A percentile compares a stretch with the other conserved stretches of the same genome.
Evolutionary conservation across 2,113 vertebrate species (phyloP).

Genomic region (Furnarius figulus): DNA sequence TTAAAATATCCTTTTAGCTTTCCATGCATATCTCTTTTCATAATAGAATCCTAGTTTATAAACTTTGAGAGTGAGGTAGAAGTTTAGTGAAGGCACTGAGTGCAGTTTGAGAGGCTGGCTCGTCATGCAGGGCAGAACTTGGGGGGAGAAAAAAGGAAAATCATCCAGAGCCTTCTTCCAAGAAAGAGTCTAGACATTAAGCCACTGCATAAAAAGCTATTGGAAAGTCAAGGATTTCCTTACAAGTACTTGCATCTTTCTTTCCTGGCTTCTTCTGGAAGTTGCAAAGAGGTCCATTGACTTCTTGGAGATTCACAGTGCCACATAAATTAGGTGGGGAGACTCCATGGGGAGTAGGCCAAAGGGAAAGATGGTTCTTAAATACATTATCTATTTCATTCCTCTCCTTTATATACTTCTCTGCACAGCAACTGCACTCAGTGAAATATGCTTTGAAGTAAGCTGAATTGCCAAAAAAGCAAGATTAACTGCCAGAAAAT

Average conservation of each 20-base stretch:
- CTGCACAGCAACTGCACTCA: background rate
- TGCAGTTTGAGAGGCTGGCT: background rate
- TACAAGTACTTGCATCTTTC: constrained; percentile 57
- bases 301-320: background rate
- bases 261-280: constrained; percentile 49
- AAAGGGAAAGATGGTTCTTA: background rate
- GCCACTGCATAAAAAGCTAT: constrained; percentile 5
- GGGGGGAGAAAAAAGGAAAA: background rate
- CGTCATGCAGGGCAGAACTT: background rate
- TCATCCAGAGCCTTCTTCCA: constrained; percentile 20
- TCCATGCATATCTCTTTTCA: background rate
- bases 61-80: background rate
- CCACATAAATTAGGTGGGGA: constrained; percentile 25
- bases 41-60: background rate
- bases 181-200: constrained; percentile 57
- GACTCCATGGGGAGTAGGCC: background rate
- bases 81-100: background rate
- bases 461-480: background rate
- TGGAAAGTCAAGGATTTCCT: constrained; percentile 51
- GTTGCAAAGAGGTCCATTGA: background rate
- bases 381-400: constrained; percentile 6
- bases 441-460: constrained; percentile 21
- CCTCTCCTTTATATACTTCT: background rate
- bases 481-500: constrained; percentile 4
- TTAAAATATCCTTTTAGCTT: background rate